Evolutionary conservation across 2,113 vertebrate genomes (phyloP).

Genomic region (Microtus oregoni): DNA sequence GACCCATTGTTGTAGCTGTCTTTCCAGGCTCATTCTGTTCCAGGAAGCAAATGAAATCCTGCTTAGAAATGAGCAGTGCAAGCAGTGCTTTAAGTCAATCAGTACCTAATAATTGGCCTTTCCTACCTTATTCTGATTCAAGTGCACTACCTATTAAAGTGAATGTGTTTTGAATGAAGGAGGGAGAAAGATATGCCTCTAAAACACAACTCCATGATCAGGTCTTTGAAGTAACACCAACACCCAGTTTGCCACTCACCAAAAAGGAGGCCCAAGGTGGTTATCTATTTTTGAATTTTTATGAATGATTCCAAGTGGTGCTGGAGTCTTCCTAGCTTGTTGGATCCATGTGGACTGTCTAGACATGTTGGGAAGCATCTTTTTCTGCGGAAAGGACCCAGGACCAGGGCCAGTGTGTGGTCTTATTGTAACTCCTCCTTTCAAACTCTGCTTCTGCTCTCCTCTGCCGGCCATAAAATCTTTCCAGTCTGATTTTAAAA

Average conservation of each 20-base stretch:
- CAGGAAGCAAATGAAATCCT: not conserved
- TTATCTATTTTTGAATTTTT: not conserved
- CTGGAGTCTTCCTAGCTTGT: not conserved
- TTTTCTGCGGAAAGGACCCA: not conserved
- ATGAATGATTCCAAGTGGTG: not conserved
- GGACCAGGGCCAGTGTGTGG: not conserved
- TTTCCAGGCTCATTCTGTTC: not conserved
- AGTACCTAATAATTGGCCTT: not conserved
- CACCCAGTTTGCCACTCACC: not conserved
- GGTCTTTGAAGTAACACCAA: not conserved
- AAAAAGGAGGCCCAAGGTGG: not conserved
- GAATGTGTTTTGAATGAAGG: no score
- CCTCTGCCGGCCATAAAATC: not conserved
- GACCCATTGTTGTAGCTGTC: not conserved
- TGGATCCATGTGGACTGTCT: not conserved
- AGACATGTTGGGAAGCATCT: not conserved
- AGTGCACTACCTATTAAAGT: not conserved
- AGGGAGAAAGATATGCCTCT: not conserved
- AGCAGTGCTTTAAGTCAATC: not conserved
- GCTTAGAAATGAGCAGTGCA: not conserved
- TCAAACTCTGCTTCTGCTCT: not conserved
- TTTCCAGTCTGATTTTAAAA: not conserved
- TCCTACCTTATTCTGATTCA: not conserved
- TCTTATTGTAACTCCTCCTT: not conserved
- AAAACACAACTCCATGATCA: not conserved